These are phyloP conservation scores for Drosophila lini DNA, from an alignment of 1,140 invertebrate genomes.

Conservation along the genomic window DNA sequence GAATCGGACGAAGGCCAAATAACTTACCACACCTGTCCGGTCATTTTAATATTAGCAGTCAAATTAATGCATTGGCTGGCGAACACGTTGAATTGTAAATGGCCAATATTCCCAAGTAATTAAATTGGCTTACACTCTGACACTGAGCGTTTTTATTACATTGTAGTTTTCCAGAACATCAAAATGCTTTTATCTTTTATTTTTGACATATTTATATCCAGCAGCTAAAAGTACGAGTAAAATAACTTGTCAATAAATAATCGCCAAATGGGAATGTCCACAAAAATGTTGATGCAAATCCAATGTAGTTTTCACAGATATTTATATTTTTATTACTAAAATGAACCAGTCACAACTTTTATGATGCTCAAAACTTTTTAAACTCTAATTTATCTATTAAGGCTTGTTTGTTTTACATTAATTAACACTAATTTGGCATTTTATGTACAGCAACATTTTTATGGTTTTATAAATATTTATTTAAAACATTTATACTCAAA, in stretches of 20 bases:
- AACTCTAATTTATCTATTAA: background rate
- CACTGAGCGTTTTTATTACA: constrained; percentile 1
- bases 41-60: constrained; percentile 23
- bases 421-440: too few relatives aligned
- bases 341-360: too few relatives aligned
- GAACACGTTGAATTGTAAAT: constrained; percentile 19
- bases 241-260: constrained; percentile 13
- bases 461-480: too few relatives aligned
- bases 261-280: background rate
- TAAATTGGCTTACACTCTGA: constrained; percentile 15
- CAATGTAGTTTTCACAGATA: background rate
- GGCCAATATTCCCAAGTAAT: constrained; percentile 28
- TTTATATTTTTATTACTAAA: background rate
- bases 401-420: too few relatives aligned
- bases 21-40: constrained; percentile 19
- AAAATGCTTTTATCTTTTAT: constrained; percentile 25
- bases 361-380: background rate
- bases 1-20: constrained; percentile 17
- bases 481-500: too few relatives aligned
- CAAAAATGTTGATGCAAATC: background rate
- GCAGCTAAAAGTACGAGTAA: background rate
- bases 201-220: constrained; percentile 14
- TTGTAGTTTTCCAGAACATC: background rate
- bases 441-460: too few relatives aligned
- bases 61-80: constrained; percentile 10